These are phyloP conservation scores for Bilobella aurantiaca DNA, from an alignment of 1,140 invertebrate species.

Conservation along the genomic window DNA sequence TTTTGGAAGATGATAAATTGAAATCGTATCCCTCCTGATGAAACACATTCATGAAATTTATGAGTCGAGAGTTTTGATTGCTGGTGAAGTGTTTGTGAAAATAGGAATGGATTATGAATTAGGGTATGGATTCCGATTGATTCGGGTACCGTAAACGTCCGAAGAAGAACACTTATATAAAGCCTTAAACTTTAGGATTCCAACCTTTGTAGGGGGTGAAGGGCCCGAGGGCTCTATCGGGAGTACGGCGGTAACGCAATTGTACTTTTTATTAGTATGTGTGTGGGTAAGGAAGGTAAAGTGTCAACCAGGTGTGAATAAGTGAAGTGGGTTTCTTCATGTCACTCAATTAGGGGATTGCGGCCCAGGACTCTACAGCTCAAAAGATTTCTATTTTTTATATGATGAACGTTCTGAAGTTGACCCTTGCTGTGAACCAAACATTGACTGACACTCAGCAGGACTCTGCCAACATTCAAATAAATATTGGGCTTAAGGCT, in stretches of 20 bases:
- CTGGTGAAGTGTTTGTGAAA: too few relatives aligned
- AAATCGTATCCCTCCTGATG: too few relatives aligned
- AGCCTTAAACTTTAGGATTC: too few relatives aligned
- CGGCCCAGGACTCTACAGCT: constrained; percentile 15
- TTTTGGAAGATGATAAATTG: too few relatives aligned
- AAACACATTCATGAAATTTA: too few relatives aligned
- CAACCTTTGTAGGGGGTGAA: too few relatives aligned
- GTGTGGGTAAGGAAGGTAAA: background rate
- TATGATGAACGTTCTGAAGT: too few relatives aligned
- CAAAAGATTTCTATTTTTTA: background rate
- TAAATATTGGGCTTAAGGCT: constrained; percentile 3
- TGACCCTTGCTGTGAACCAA: constrained; percentile 20
- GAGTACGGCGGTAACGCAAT: background rate
- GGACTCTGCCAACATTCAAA: background rate
- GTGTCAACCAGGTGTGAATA: constrained; percentile 34
- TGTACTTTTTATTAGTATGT: background rate
- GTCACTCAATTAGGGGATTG: constrained; percentile 34
- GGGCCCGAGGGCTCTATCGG: background rate
- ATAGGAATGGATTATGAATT: too few relatives aligned
- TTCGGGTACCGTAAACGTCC: too few relatives aligned
- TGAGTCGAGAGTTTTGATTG: too few relatives aligned
- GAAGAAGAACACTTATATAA: too few relatives aligned
- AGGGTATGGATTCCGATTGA: too few relatives aligned
- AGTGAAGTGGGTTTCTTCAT: constrained; percentile 30
- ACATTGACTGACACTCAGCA: constrained; percentile 8